Evolutionary conservation across 64 coral and sea anemone genomes (phyloP).

Genomic region (Trachythela sp.): DNA sequence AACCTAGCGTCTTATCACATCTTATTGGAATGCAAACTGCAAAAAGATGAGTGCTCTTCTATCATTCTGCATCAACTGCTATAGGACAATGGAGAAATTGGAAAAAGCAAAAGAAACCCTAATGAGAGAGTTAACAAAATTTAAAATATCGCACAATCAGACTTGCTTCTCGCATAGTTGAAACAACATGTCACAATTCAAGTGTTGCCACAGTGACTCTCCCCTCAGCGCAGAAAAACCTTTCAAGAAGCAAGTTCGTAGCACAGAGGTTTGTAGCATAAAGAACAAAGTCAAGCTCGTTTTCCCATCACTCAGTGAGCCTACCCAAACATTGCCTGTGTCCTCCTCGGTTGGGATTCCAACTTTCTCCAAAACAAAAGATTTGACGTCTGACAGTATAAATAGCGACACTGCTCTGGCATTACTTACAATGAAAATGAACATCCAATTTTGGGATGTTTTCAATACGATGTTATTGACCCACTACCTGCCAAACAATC

Average conservation of each 20-base stretch:
- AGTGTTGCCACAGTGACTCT: not conserved
- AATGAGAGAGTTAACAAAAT: too few species aligned
- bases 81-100: not conserved
- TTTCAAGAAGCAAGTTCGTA: not conserved
- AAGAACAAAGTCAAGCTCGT: not conserved
- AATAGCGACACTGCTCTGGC: too few species aligned
- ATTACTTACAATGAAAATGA: not conserved
- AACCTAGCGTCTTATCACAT: too few species aligned
- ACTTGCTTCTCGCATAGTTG: not conserved
- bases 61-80: not conserved
- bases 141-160: not conserved
- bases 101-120: not conserved
- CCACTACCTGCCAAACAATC: not conserved
- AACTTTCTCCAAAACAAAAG: too few species aligned
- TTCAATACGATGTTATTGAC: not conserved
- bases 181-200: not conserved
- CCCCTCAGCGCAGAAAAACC: not conserved
- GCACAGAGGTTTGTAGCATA: too few species aligned
- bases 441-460: not conserved
- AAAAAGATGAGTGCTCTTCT: not conserved
- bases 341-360: too few species aligned
- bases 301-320: not conserved
- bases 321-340: not conserved
- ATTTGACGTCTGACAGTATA: too few species aligned
- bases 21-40: too few species aligned